Evolutionary conservation across 1,140 invertebrate genomes (phyloP).

Genomic region (Ganaspis sp.): DNA sequence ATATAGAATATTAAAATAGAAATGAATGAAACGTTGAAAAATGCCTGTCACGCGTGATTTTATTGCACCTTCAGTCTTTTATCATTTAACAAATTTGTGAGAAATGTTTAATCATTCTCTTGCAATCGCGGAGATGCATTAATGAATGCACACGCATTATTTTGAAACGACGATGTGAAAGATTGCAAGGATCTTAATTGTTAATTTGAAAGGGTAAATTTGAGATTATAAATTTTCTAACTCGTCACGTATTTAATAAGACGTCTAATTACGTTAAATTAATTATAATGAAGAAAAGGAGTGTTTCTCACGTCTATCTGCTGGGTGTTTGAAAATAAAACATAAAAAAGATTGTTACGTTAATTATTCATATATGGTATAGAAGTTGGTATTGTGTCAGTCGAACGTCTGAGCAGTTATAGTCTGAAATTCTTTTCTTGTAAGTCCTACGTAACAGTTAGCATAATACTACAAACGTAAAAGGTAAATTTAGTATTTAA

Average conservation of each 20-base stretch:
- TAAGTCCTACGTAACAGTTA: neutral
- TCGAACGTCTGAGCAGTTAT: neutral
- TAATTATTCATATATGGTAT: constrained; percentile 1
- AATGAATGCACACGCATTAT: neutral
- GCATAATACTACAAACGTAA: neutral
- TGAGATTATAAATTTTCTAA: neutral
- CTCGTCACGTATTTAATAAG: neutral
- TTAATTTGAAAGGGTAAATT: neutral
- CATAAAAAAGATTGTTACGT: neutral
- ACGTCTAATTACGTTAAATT: neutral
- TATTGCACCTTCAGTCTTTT: too few relatives aligned
- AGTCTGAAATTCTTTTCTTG: neutral
- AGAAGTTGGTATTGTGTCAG: neutral
- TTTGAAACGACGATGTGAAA: neutral
- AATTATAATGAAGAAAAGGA: neutral
- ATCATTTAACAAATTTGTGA: neutral
- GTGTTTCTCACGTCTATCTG: neutral
- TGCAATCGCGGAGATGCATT: neutral
- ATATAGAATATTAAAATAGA: too few relatives aligned
- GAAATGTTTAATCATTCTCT: neutral
- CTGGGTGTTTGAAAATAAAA: neutral
- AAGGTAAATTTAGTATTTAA: constrained; percentile 8
- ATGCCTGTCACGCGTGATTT: too few relatives aligned
- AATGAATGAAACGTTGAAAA: too few relatives aligned
- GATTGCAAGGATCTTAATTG: neutral